Base-by-base conservation (phyloP, 2,113 vertebrate species). In the Nycticryphes semicollaris region DNA sequence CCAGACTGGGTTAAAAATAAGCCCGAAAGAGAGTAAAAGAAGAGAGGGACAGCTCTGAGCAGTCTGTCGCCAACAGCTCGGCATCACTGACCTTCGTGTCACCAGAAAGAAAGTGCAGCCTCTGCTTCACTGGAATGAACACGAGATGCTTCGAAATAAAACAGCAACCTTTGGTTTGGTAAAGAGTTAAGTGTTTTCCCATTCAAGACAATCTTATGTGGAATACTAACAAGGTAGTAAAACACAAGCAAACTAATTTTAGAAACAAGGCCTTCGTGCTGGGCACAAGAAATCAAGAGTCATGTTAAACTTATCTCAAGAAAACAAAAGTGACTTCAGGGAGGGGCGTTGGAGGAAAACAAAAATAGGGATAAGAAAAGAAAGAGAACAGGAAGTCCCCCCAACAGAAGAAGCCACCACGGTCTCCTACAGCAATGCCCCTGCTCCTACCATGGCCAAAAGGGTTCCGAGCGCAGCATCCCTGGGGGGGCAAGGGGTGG, bases 111-210 rank as follows among this genome's bases (percentile, higher is more conserved):
- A 98, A 98, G 96, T 90, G 96, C 97, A 97, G 96, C 98, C 96
- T 98, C 97, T 96, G 97, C 97, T 95, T 96, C 96, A 97, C 96
- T 96, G 97, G 97, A 98, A 98, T 96, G 97, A 97, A 98, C 96
- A 98, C 88, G 91, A 56, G 97, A 97, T 97, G 97, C 97, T 98
- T 97, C 90, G 69, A 93, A 97, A 96, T 89, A 97, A 97, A 98
- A 97, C 92, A 98, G 98, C 96, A 97, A 98, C 97, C 98, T 98
- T 98, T 98, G 98, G 98, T 98, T 98, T 98, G 97, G 97, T 98
- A 98, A 97, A 96, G 96, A 97, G 93, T 97, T 97, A 95, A 91
- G 91, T 93, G 96, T 97, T 96, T 98, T 97, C 94, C 96, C 98
- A 97, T 96, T 97, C 95, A 97, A 97, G 96, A 98, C 97, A 97